A percentile compares a stretch with the other conserved stretches of the same genome.
These are phyloP conservation scores for Cryptoblepharus egeriae DNA, from an alignment of 2,797 vertebrate genomes.

Conservation along the genomic window DNA sequence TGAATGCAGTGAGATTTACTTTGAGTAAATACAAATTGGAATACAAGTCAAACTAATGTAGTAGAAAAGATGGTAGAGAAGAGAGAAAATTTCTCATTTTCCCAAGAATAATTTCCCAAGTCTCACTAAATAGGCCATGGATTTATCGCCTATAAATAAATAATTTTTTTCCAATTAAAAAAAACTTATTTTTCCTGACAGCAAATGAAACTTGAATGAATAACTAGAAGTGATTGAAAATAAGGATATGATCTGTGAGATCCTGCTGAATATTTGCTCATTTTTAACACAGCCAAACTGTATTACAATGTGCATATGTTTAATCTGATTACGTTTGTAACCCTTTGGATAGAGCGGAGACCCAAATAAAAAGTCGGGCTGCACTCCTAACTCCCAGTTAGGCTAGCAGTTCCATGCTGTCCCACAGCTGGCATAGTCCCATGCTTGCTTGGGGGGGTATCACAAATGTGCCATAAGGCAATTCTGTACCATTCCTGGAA, in stretches of 20 bases:
- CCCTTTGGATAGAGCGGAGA: neutral
- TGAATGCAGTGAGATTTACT: neutral
- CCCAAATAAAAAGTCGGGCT: neutral
- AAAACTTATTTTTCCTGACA: neutral
- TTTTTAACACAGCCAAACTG: slow-evolving; percentile 11
- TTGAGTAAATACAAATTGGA: neutral
- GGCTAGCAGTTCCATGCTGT: too few relatives aligned
- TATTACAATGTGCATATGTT: neutral
- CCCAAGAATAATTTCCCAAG: neutral
- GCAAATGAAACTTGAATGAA: slow-evolving; percentile 17
- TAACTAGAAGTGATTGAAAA: slow-evolving; percentile 3
- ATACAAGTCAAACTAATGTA: neutral
- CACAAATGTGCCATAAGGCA: too few relatives aligned
- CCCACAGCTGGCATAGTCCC: too few relatives aligned
- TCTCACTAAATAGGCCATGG: slow-evolving; percentile 8
- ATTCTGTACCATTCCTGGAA: too few relatives aligned
- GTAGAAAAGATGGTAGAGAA: slow-evolving; percentile 17
- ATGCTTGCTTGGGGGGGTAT: too few relatives aligned
- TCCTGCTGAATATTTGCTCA: neutral
- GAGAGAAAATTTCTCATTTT: slow-evolving; percentile 8
- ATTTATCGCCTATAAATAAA: slow-evolving; percentile 8
- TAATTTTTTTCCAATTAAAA: slow-evolving; percentile 20
- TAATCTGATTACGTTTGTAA: neutral
- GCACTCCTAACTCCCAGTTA: too few relatives aligned
- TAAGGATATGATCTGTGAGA: neutral